phyloP scores from a whole-genome alignment of 2,113 vertebrate species.

The Poecile atricapillus region DNA sequence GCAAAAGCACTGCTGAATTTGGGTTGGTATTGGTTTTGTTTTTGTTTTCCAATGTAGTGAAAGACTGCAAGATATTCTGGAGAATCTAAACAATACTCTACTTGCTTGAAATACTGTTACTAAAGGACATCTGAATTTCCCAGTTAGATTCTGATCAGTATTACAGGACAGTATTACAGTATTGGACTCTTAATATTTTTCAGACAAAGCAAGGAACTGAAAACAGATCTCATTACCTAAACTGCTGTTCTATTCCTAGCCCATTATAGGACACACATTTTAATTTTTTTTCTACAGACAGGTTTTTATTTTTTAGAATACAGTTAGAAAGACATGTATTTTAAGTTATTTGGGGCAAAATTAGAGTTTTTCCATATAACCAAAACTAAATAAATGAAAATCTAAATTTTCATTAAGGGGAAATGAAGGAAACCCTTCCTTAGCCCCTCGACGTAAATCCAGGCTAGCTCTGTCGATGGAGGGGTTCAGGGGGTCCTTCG shows the following conservation, averaged over 20 bases:
- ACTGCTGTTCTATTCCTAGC: not conserved
- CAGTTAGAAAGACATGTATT: not conserved
- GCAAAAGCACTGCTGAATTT: not conserved
- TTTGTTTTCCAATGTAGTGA: not conserved
- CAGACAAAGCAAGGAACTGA: not conserved
- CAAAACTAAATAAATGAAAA: not conserved
- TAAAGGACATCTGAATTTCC: not conserved
- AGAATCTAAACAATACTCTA: not conserved
- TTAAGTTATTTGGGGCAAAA: not conserved
- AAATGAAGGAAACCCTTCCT: no score
- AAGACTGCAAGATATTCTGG: not conserved
- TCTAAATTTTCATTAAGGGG: not conserved
- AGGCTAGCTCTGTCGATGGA: no score
- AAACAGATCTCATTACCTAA: not conserved
- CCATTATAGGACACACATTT: not conserved
- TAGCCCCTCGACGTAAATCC: no score
- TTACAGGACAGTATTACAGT: not conserved
- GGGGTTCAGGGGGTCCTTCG: no score
- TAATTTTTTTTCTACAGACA: not conserved
- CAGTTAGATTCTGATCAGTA: not conserved
- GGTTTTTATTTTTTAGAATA: not conserved
- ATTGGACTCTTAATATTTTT: not conserved
- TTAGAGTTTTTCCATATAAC: fast-evolving
- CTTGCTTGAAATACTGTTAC: not conserved
- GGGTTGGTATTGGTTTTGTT: not conserved